phyloP scores from a whole-genome alignment of 2,888 invertebrate species.

The Acrobasis consociella region DNA sequence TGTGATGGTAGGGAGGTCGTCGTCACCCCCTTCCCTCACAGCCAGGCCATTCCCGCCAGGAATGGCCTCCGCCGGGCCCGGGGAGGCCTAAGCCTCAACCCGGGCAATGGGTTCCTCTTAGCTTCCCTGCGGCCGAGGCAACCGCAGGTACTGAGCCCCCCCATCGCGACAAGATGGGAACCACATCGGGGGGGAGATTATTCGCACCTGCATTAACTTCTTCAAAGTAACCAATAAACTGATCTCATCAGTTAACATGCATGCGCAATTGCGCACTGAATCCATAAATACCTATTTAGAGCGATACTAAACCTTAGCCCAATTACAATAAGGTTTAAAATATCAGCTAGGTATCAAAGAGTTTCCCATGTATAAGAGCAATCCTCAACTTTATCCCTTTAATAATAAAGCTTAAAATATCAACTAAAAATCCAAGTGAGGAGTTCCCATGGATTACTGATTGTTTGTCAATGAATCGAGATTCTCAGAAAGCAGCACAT shows the following conservation, averaged over 20 bases:
- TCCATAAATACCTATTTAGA: neutral
- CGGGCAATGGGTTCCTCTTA: no score
- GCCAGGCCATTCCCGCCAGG: no score
- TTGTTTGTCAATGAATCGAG: conserved; percentile 24
- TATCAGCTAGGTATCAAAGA: neutral
- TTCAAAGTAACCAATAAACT: conserved; percentile 26
- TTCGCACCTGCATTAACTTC: conserved; percentile 7
- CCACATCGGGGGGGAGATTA: no score
- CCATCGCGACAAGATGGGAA: no score
- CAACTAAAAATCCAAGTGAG: neutral
- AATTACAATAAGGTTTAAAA: neutral
- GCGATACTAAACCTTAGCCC: neutral
- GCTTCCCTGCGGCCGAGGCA: no score
- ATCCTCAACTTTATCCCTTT: neutral
- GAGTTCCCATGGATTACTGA: conserved; percentile 30
- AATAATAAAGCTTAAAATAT: neutral
- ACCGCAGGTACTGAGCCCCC: no score
- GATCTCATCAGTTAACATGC: conserved; percentile 30
- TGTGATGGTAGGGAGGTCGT: no score
- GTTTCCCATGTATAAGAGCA: conserved; percentile 26
- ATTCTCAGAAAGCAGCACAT: conserved; percentile 29
- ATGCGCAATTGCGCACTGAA: conserved; percentile 4
- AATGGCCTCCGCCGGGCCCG: no score
- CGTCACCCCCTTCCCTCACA: no score
- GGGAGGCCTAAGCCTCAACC: no score